Conservation (phyloP, 2,113 vertebrate species). For the Crotalus viridis region DNA sequence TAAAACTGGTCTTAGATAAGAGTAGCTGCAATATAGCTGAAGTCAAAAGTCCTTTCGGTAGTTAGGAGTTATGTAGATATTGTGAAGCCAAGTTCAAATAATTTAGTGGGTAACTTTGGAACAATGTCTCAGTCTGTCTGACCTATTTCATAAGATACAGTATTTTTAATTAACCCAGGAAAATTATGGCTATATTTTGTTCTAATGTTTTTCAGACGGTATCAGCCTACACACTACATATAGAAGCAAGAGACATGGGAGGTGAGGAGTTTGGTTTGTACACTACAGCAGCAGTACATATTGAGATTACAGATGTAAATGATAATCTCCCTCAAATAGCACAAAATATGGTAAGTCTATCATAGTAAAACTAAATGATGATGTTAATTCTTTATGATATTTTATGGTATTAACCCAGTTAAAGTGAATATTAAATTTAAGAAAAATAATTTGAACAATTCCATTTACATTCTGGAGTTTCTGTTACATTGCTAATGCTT, state of each 20-base stretch:
- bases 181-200: neutral
- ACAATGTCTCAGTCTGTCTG: neutral
- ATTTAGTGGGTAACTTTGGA: neutral
- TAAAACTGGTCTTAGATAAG: neutral
- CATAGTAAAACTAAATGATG: neutral
- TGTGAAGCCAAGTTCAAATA: neutral
- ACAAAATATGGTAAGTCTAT: constrained; percentile 75
- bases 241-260: constrained; percentile 80
- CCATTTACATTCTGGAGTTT: neutral
- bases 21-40: neutral
- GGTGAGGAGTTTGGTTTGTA: constrained; percentile 71
- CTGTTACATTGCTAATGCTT: neutral
- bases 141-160: neutral
- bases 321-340: constrained; percentile 82
- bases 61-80: neutral
- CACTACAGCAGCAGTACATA: constrained; percentile 73
- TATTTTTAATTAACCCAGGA: neutral
- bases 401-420: neutral
- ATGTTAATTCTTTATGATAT: neutral
- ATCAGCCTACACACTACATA: constrained; percentile 65
- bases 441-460: neutral
- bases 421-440: neutral
- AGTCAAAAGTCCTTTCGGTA: neutral
- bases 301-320: constrained; percentile 79
- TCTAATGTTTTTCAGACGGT: constrained; percentile 64